Conservation (phyloP, 2,888 invertebrate species). For the Orthosia cruda region DNA sequence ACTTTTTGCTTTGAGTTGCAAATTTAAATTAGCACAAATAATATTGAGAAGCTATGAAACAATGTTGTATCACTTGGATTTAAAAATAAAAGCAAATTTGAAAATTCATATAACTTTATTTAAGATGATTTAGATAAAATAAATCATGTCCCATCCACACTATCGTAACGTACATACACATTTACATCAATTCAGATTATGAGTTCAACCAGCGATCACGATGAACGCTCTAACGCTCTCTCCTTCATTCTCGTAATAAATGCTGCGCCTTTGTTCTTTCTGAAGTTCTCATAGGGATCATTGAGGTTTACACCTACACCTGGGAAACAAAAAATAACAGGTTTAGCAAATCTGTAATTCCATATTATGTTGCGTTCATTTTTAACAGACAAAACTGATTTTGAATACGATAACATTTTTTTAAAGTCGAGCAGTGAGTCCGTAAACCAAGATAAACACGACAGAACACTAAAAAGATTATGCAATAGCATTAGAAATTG, state of each 20-base stretch:
- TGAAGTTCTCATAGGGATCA: conserved; percentile 99
- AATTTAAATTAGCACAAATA: too few relatives aligned
- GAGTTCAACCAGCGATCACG: conserved; percentile 81
- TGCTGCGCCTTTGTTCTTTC: conserved; percentile 98
- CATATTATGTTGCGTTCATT: background rate
- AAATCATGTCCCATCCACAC: conserved; percentile 88
- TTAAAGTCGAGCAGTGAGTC: too few relatives aligned
- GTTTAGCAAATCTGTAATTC: background rate
- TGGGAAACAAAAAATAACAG: conserved; percentile 76
- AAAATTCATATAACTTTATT: conserved; percentile 87
- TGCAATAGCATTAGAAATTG: too few relatives aligned
- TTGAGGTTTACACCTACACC: conserved; percentile 98
- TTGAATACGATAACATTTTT: too few relatives aligned
- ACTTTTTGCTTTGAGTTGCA: too few relatives aligned
- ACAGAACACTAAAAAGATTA: too few relatives aligned
- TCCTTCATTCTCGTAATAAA: conserved; percentile 98
- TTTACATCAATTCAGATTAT: conserved; percentile 80
- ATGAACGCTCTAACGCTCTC: conserved; percentile 94
- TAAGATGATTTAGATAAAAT: conserved; percentile 90
- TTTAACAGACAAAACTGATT: background rate
- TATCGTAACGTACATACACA: conserved; percentile 86
- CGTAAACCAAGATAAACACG: too few relatives aligned
- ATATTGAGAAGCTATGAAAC: too few relatives aligned
- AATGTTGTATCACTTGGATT: background rate
- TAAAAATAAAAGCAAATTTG: conserved; percentile 64